These are phyloP conservation scores for Notarius quadriscutis DNA, from an alignment of 2,113 vertebrate genomes.

Conservation along the genomic window DNA sequence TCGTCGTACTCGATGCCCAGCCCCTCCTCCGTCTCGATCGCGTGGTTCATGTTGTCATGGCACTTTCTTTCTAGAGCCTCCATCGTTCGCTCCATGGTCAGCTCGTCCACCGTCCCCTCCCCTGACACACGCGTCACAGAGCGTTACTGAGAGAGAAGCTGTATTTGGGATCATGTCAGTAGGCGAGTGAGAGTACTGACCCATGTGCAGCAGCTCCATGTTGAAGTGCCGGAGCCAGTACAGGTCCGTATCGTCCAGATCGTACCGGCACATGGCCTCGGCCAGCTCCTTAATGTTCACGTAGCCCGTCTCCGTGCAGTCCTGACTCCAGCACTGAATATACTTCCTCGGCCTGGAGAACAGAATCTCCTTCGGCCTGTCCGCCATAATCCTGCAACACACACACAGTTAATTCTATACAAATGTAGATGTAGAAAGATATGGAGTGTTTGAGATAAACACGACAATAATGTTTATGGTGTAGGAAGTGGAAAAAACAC, in stretches of 20 bases:
- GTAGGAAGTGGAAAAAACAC: neutral
- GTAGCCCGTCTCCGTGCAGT: slow-evolving; percentile 83
- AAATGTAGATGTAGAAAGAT: neutral
- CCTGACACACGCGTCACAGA: slow-evolving; percentile 66
- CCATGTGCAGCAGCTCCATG: slow-evolving; percentile 84
- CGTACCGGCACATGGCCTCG: slow-evolving; percentile 91
- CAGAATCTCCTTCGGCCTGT: slow-evolving; percentile 83
- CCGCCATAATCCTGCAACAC: slow-evolving; percentile 76
- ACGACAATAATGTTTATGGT: neutral
- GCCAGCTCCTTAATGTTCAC: slow-evolving; percentile 89
- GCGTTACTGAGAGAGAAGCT: neutral
- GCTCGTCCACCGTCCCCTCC: slow-evolving; percentile 83
- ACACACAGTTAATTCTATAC: neutral
- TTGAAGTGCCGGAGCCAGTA: slow-evolving; percentile 90
- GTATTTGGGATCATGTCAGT: neutral
- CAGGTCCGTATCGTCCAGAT: slow-evolving; percentile 93
- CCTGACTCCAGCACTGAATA: slow-evolving; percentile 82
- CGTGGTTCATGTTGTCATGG: slow-evolving; percentile 95
- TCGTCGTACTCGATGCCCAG: slow-evolving; percentile 98
- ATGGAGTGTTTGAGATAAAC: neutral
- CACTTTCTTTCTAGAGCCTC: slow-evolving; percentile 92
- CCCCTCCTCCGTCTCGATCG: slow-evolving; percentile 95
- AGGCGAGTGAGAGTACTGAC: slow-evolving; percentile 64
- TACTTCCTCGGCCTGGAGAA: slow-evolving; percentile 89
- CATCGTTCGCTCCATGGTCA: slow-evolving; percentile 90